Base-by-base conservation (phyloP, 2,797 vertebrate species). In the Numenius phaeopus region DNA sequence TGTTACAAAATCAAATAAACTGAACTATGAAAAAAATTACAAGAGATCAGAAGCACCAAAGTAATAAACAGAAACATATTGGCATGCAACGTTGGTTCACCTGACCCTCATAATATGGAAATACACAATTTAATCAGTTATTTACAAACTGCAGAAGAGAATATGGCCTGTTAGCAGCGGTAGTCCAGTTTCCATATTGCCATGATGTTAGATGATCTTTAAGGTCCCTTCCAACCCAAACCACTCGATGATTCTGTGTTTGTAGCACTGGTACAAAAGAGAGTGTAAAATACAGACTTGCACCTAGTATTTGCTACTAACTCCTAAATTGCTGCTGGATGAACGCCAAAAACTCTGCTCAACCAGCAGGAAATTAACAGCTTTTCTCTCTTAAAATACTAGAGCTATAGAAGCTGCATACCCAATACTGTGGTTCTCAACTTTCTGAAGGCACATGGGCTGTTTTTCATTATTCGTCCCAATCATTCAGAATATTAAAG, bases 1-100 rank as follows among this genome's bases (percentile, higher is more conserved):
- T 97, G 29, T 90, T 93, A 57, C 37, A 89, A 94, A 94, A 87
- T 72, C 77, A 96, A 95, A 88, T 93, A 95, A 97, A 95, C 83
- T 39, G 65, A 92, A 96, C 89, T 89, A 85, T 96, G 19, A 67
- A 91, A 96, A 92, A 89, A 78, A 22, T 4, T 18, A 7, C 5
- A 76, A 69, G 47, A 94, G 90, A 94, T 94, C 40, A 83, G 90
- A 94, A 90, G 42, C 75, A 83, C 32, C 26, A 32, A 76, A 92
- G 47, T 82, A 94, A 87, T 84, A 97, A 96, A 79, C 54, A 93
- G 84, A 90, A 80, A 80, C 83, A 82, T 94, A 52, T 42, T 79
- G 81, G 30, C 69, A 85, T 81, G 96, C 96, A 86, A 2, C 4
- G 12, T 89, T 91, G 86, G 47, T 94, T 94, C 88, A 78, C 93